Evolutionary conservation across 2,113 vertebrate genomes (phyloP).

Genomic region (Dicrurus megarhynchus): DNA sequence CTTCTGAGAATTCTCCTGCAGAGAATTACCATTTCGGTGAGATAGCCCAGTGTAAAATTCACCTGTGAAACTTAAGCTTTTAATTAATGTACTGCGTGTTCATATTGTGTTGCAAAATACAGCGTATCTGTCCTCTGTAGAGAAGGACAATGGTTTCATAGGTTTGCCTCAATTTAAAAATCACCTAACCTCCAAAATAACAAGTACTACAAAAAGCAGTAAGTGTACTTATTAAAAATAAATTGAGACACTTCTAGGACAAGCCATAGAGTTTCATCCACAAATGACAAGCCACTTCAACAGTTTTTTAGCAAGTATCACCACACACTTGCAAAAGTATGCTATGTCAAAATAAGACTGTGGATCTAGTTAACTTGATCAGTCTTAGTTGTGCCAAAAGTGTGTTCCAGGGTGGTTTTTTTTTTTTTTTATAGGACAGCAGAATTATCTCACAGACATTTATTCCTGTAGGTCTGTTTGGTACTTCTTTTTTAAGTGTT

Average conservation of each 20-base stretch:
- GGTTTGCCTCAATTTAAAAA: background rate
- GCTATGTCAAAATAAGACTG: background rate
- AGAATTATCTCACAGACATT: background rate
- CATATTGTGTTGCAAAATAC: background rate
- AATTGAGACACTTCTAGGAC: background rate
- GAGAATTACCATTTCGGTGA: background rate
- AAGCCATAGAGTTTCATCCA: background rate
- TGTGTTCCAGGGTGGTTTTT: background rate
- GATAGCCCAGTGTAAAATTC: background rate
- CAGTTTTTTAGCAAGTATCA: background rate
- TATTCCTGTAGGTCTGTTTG: background rate
- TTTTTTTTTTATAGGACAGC: background rate
- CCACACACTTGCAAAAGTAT: background rate
- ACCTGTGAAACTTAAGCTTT: background rate
- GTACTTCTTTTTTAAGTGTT: background rate
- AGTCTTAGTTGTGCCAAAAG: background rate
- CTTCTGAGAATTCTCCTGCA: background rate
- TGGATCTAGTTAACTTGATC: background rate
- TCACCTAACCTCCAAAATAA: background rate
- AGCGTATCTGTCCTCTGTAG: background rate
- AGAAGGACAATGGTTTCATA: background rate
- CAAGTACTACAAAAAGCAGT: background rate
- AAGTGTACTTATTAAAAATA: background rate
- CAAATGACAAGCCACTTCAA: background rate
- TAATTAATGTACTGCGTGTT: rapidly evolving